These are phyloP conservation scores for Calidris pygmaea DNA, from an alignment of 2,113 vertebrate species.

Conservation along the genomic window DNA sequence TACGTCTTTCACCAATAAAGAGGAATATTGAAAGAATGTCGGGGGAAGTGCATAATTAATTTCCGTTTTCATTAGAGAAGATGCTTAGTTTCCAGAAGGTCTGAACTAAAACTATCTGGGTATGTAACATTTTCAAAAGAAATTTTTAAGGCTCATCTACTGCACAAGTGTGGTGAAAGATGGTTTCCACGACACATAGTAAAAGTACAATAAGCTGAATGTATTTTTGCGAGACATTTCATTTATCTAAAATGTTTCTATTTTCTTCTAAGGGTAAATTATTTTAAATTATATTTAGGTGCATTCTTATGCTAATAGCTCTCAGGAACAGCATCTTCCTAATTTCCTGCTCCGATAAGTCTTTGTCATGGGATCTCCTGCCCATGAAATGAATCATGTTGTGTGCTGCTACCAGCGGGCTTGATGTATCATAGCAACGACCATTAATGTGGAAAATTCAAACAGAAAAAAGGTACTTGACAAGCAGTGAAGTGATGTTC, in stretches of 20 bases:
- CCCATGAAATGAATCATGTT: slow-evolving; percentile 58
- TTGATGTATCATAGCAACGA: slow-evolving; percentile 5
- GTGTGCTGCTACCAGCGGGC: neutral
- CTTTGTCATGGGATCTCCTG: slow-evolving; percentile 54
- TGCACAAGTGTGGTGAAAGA: neutral
- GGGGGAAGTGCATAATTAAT: neutral
- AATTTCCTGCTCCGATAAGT: slow-evolving; percentile 58
- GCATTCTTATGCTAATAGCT: slow-evolving; percentile 28
- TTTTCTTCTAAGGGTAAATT: slow-evolving; percentile 5
- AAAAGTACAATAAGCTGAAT: neutral
- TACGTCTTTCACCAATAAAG: neutral
- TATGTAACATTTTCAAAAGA: neutral
- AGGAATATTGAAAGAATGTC: neutral
- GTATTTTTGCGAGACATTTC: neutral
- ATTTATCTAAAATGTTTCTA: neutral
- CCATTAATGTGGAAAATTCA: neutral
- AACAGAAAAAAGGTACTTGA: neutral
- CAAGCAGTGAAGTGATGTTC: neutral
- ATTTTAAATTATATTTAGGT: slow-evolving; percentile 33
- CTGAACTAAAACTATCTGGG: neutral
- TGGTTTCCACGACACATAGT: neutral
- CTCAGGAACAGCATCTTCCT: slow-evolving; percentile 35
- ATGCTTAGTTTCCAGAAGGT: neutral
- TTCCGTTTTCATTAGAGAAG: neutral
- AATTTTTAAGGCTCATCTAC: neutral